Percentiles rank a stretch among this genome's conserved stretches.
These are phyloP conservation scores for Drosophila eohydei DNA, from an alignment of 2,888 invertebrate genomes.

Conservation along the genomic window DNA sequence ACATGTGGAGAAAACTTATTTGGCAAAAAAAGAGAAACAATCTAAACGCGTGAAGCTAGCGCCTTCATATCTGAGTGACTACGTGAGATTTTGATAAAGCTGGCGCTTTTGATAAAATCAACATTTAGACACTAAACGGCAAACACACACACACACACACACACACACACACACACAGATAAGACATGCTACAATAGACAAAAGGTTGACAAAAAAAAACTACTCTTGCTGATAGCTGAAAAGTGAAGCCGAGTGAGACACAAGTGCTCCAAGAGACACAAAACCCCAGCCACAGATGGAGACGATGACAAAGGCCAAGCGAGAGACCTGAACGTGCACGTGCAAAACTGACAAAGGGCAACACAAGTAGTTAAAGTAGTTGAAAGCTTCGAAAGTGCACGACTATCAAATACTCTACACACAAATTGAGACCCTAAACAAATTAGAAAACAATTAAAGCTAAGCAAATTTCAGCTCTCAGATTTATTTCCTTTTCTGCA, in stretches of 20 bases:
- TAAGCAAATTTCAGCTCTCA: neutral
- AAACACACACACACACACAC: neutral
- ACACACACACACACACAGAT: slow-evolving; percentile 5
- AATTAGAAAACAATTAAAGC: neutral
- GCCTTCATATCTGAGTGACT: slow-evolving; percentile 43
- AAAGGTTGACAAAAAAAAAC: slow-evolving; percentile 15
- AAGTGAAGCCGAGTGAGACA: slow-evolving; percentile 14
- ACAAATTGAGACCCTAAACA: neutral
- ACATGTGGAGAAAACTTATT: slow-evolving; percentile 27
- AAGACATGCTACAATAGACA: slow-evolving; percentile 25
- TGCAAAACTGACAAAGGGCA: slow-evolving; percentile 5
- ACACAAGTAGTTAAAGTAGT: neutral
- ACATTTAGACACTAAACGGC: slow-evolving; percentile 30
- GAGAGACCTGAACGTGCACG: slow-evolving; percentile 22
- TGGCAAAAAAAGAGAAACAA: slow-evolving; percentile 21
- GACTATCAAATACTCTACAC: slow-evolving; percentile 15
- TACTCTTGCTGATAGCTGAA: slow-evolving; percentile 26
- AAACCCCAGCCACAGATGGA: neutral
- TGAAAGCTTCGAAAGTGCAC: neutral
- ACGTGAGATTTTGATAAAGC: slow-evolving; percentile 58
- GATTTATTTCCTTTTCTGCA: neutral
- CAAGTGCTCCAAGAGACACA: slow-evolving; percentile 28
- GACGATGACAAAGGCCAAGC: neutral
- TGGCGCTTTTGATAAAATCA: slow-evolving; percentile 33
- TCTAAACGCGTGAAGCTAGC: slow-evolving; percentile 20